Evolutionary conservation across 2,113 vertebrate species (phyloP).

Genomic region (Eleginops maclovinus): DNA sequence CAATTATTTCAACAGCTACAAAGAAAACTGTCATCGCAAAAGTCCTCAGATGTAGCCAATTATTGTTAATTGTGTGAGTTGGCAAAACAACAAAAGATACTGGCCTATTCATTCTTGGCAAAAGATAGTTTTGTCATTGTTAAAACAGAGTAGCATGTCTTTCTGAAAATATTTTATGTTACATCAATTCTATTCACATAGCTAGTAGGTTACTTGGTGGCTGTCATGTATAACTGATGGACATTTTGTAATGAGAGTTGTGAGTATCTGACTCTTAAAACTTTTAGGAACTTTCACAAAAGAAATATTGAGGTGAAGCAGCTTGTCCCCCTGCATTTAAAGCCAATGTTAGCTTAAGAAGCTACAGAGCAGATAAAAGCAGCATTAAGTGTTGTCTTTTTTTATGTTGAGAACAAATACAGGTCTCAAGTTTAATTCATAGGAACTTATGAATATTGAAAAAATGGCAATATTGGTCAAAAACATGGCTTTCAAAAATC

Average conservation of each 20-base stretch:
- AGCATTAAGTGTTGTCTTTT: background rate
- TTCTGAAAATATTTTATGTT: too few relatives aligned
- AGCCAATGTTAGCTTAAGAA: background rate
- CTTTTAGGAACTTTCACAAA: background rate
- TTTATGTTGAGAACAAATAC: background rate
- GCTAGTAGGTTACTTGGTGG: background rate
- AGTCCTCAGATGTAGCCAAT: background rate
- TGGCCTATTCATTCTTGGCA: background rate
- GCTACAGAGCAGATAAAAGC: background rate
- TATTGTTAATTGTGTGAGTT: conserved; percentile 14
- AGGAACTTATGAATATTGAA: background rate
- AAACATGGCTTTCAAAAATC: background rate
- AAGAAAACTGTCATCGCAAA: conserved; percentile 5
- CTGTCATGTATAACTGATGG: background rate
- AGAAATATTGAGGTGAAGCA: background rate
- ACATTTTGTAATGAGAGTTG: background rate
- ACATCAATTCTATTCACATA: background rate
- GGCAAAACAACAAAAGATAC: background rate
- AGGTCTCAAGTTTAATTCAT: background rate
- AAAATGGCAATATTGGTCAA: background rate
- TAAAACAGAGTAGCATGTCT: background rate
- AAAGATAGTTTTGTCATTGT: too few relatives aligned
- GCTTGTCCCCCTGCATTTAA: background rate
- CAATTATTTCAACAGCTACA: background rate
- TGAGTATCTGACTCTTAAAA: background rate